Conservation (phyloP, 2,797 vertebrate genomes). For the Lepus oiostolus region DNA sequence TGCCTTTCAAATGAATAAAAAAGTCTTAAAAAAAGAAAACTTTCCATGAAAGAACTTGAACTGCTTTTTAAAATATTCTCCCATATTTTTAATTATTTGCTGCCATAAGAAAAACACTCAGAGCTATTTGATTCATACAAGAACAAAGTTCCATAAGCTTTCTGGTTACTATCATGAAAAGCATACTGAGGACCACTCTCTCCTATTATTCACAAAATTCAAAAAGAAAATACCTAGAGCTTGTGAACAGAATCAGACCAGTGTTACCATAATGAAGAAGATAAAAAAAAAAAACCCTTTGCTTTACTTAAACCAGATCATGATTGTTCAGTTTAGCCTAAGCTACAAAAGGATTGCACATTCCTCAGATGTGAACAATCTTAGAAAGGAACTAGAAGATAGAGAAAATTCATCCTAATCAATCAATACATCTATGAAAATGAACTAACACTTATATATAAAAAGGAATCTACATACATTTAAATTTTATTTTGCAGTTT, state of each 20-base stretch:
- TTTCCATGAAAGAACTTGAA: neutral
- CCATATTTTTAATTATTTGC: neutral
- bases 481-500: neutral
- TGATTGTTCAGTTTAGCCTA: neutral
- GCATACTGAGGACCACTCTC: neutral
- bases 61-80: neutral
- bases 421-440: neutral
- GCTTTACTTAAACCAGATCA: neutral
- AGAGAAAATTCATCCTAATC: neutral
- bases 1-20: no score
- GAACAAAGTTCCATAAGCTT: rapidly evolving
- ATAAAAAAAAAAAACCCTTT: neutral
- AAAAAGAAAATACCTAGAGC: neutral
- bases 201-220: neutral
- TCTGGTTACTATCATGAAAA: neutral
- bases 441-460: neutral
- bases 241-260: neutral
- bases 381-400: neutral
- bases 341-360: neutral
- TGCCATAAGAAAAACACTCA: neutral
- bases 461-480: neutral
- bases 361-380: rapidly evolving
- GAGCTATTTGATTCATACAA: neutral
- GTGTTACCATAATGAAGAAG: no score
- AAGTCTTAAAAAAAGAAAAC: neutral